Percentiles rank a stretch among this genome's conserved stretches.
Evolutionary conservation across 1,140 invertebrate species (phyloP).

Genomic region (Zelostemma sp.): DNA sequence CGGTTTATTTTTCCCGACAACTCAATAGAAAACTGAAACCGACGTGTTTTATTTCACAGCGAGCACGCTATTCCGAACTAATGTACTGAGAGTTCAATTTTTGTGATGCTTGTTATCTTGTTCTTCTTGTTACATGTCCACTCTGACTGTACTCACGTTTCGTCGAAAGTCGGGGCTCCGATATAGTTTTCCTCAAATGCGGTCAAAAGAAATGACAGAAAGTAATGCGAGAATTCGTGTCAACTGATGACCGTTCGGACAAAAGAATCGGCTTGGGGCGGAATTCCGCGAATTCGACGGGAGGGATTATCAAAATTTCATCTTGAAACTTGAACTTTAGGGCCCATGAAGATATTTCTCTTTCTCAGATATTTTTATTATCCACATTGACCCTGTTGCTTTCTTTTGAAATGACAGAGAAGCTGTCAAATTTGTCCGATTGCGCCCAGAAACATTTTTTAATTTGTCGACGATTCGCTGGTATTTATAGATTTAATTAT

Average conservation of each 20-base stretch:
- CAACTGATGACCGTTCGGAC: background rate
- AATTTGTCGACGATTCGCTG: too few relatives aligned
- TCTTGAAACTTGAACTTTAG: conserved; percentile 18
- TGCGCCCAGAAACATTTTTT: too few relatives aligned
- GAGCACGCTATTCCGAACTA: conserved; percentile 26
- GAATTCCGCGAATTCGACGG: background rate
- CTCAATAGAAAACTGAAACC: conserved; percentile 14
- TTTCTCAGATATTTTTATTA: too few relatives aligned
- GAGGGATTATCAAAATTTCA: conserved; percentile 35
- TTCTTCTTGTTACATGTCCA: conserved; percentile 49
- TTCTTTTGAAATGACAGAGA: too few relatives aligned
- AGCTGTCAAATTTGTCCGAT: too few relatives aligned
- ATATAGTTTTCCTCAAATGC: conserved; percentile 33
- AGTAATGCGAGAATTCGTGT: background rate
- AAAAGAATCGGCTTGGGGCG: background rate
- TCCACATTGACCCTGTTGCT: too few relatives aligned
- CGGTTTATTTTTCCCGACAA: background rate
- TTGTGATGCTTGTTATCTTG: conserved; percentile 43
- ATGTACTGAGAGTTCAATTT: conserved; percentile 45
- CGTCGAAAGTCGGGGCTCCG: conserved; percentile 56
- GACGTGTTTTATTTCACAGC: conserved; percentile 19
- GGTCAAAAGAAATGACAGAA: conserved; percentile 15
- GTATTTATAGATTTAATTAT: too few relatives aligned
- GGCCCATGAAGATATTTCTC: background rate
- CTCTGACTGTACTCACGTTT: conserved; percentile 58